phyloP scores from a whole-genome alignment of 2,888 invertebrate genomes.

The Tenthredo amoena region DNA sequence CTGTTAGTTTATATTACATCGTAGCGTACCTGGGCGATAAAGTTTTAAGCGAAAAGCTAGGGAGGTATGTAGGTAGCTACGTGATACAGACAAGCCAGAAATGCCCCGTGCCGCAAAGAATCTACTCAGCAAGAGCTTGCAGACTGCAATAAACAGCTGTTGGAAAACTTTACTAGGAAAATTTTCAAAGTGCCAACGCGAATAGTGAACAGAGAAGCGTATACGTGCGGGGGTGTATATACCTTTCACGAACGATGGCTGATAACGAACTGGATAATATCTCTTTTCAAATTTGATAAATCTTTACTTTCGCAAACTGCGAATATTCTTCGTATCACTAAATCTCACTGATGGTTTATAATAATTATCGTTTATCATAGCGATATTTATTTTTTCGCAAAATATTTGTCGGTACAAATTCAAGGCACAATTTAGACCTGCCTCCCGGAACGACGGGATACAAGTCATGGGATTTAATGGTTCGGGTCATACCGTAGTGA shows the following conservation, averaged over 20 bases:
- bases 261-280: constrained; percentile 35
- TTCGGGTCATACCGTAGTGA: not conserved
- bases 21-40: not conserved
- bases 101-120: not conserved
- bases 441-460: not conserved
- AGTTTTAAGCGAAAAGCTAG: not conserved
- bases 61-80: not conserved
- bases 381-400: not conserved
- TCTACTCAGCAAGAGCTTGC: not conserved
- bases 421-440: not conserved
- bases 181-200: constrained; percentile 36
- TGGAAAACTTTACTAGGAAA: constrained; percentile 27
- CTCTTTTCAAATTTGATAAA: not conserved
- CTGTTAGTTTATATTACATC: not conserved
- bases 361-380: too few relatives aligned
- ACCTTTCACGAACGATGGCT: not conserved
- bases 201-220: not conserved
- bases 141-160: constrained; percentile 42
- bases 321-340: not conserved
- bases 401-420: not conserved
- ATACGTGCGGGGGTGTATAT: not conserved
- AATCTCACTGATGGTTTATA: not conserved
- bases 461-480: constrained; percentile 39
- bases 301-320: not conserved
- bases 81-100: constrained; percentile 1